Evolutionary conservation across 2,888 invertebrate genomes (phyloP).

Genomic region (Eilema sororculum): DNA sequence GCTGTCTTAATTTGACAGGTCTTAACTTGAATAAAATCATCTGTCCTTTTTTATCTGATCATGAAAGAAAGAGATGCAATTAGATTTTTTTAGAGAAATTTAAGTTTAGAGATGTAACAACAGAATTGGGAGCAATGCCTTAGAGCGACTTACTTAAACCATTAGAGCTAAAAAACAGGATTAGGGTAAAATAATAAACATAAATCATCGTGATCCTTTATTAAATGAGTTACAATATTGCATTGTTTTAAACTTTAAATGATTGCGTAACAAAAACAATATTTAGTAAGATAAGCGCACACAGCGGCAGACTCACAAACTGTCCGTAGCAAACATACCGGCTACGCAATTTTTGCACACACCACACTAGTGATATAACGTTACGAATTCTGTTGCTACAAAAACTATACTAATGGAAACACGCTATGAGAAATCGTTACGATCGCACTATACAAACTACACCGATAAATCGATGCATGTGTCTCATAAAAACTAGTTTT

Average conservation of each 20-base stretch:
- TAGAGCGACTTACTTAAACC: no score
- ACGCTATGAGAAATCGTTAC: no score
- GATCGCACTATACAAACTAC: no score
- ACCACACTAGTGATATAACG: background rate
- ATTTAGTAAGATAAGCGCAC: slow-evolving; percentile 37
- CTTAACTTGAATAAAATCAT: no score
- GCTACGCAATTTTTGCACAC: background rate
- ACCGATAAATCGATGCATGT: no score
- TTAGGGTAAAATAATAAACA: slow-evolving; percentile 15
- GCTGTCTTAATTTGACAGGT: no score
- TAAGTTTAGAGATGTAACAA: no score
- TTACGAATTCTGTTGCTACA: background rate
- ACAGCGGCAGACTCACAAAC: slow-evolving; percentile 19
- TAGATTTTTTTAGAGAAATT: no score
- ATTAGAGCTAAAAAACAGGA: background rate
- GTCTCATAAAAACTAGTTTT: no score
- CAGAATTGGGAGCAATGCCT: no score
- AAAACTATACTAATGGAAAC: background rate
- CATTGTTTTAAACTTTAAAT: slow-evolving; percentile 52
- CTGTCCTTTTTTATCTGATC: no score
- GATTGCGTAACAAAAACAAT: slow-evolving; percentile 33
- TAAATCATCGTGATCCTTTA: slow-evolving; percentile 54
- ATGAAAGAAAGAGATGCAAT: no score
- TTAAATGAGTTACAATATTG: slow-evolving; percentile 64
- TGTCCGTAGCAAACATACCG: background rate